Evolutionary conservation across 2,113 vertebrate species (phyloP).

Genomic region (Gambusia holbrooki): DNA sequence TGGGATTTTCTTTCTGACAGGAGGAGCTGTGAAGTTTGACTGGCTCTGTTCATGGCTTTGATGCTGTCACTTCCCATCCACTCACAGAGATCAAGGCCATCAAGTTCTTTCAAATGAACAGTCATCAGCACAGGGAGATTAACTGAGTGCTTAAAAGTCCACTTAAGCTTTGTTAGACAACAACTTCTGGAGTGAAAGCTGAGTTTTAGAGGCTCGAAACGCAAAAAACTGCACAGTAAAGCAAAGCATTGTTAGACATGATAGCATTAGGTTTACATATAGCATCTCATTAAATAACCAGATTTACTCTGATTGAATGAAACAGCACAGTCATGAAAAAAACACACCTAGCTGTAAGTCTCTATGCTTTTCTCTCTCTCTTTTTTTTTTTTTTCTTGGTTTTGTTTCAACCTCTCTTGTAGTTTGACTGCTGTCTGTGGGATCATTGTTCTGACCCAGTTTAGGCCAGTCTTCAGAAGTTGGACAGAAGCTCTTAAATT

Average conservation of each 20-base stretch:
- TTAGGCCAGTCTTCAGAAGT: not conserved
- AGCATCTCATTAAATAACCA: not conserved
- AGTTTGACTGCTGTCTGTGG: not conserved
- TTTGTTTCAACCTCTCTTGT: not conserved
- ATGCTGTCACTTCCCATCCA: constrained; percentile 80
- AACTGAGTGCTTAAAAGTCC: constrained; percentile 25
- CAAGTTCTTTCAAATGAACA: constrained; percentile 77
- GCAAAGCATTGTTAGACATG: not conserved
- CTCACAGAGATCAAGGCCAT: constrained; percentile 79
- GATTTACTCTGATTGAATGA: not conserved
- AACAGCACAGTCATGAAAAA: not conserved
- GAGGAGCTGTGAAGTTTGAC: constrained; percentile 78
- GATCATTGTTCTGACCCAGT: not conserved
- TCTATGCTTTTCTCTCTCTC: not conserved
- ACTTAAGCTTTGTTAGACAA: not conserved
- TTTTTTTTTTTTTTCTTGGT: not conserved
- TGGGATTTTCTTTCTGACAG: constrained; percentile 73
- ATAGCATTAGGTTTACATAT: not conserved
- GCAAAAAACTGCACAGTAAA: not conserved
- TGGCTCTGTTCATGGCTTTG: constrained; percentile 77
- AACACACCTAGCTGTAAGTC: not conserved
- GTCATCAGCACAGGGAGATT: constrained; percentile 55
- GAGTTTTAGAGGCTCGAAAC: not conserved
- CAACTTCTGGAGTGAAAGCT: not conserved
- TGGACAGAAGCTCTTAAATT: too few relatives aligned